Evolutionary conservation across 2,113 vertebrate species (phyloP).

Genomic region (Hippocampus mohnikei): DNA sequence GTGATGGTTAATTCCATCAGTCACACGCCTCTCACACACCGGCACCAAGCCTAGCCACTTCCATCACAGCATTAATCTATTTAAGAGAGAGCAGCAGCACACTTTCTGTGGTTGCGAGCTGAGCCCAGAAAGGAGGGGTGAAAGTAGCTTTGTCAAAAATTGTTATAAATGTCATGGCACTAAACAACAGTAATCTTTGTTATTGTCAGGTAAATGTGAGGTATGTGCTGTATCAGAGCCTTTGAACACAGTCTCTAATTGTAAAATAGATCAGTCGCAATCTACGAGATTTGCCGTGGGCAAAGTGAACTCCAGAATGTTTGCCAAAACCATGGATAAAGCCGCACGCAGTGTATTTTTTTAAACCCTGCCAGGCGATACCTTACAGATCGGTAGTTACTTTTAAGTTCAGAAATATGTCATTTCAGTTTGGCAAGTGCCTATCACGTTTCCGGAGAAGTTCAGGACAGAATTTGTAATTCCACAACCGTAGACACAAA

Average conservation of each 20-base stretch:
- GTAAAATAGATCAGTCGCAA: neutral
- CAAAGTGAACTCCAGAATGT: constrained; percentile 11
- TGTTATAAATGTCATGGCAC: constrained; percentile 35
- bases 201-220: constrained; percentile 21
- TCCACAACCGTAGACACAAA: too few relatives aligned
- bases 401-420: neutral
- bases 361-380: neutral
- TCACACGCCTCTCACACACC: constrained; percentile 55
- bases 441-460: too few relatives aligned
- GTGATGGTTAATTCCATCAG: constrained; percentile 67
- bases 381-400: neutral
- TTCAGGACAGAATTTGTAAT: too few relatives aligned
- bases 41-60: constrained; percentile 41
- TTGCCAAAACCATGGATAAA: neutral
- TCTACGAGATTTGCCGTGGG: constrained; percentile 11
- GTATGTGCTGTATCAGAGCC: constrained; percentile 15
- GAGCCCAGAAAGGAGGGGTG: constrained; percentile 12
- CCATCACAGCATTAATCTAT: constrained; percentile 60
- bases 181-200: constrained; percentile 36
- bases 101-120: constrained; percentile 35
- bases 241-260: neutral
- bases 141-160: constrained; percentile 26
- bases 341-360: neutral
- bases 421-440: too few relatives aligned
- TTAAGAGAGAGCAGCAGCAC: constrained; percentile 48